Percentiles rank a stretch among this genome's conserved stretches.
Conservation (phyloP, 2,888 invertebrate genomes). For the Thelaira solivaga region DNA sequence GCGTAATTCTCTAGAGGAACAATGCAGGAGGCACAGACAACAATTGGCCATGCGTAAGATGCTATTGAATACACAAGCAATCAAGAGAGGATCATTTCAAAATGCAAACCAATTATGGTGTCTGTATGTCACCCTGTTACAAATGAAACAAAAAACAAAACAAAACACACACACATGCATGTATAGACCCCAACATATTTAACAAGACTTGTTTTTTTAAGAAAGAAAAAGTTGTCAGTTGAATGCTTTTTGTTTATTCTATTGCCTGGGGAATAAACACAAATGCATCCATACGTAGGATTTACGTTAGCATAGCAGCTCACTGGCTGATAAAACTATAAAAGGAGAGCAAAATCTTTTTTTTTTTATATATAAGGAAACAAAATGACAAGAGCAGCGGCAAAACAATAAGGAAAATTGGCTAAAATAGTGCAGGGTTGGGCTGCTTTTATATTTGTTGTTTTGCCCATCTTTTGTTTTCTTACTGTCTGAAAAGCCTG, state of each 20-base stretch:
- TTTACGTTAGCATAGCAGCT: not conserved
- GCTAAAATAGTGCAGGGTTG: conserved; percentile 45
- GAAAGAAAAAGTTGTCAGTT: conserved; percentile 5
- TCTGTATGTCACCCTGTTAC: conserved; percentile 50
- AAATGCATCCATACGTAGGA: too few relatives aligned
- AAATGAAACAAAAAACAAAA: conserved; percentile 26
- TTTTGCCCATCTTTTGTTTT: conserved; percentile 19
- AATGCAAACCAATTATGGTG: conserved; percentile 56
- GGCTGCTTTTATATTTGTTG: conserved; percentile 1
- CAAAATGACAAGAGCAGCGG: conserved; percentile 54
- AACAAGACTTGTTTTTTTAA: too few relatives aligned
- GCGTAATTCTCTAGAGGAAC: conserved; percentile 57
- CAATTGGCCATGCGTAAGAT: conserved; percentile 55
- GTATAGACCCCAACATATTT: too few relatives aligned
- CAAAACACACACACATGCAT: not conserved
- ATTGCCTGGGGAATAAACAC: conserved; percentile 8
- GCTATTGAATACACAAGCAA: conserved; percentile 42
- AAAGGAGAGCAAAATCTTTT: conserved; percentile 33
- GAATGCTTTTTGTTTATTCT: conserved; percentile 2
- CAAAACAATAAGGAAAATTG: conserved; percentile 45
- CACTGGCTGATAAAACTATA: conserved; percentile 19
- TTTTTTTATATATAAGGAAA: not conserved
- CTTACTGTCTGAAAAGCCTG: conserved; percentile 35
- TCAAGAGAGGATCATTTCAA: conserved; percentile 26
- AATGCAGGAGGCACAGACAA: conserved; percentile 22